phyloP scores from a whole-genome alignment of 2,797 vertebrate species.

The Dallia pectoralis region DNA sequence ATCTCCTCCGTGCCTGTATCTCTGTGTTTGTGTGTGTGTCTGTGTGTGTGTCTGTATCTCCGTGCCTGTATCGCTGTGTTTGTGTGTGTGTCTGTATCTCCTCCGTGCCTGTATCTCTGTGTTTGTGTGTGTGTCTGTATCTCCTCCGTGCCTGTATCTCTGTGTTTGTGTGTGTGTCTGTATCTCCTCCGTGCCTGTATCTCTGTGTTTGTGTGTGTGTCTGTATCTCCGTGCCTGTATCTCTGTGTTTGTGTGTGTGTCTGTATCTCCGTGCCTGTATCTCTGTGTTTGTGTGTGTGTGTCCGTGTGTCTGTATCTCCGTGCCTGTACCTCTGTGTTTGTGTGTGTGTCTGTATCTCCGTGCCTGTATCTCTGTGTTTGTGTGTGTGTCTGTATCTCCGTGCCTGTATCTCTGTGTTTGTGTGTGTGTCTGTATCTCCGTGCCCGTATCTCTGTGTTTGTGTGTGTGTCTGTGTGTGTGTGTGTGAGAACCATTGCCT shows the following conservation, averaged over 20 bases:
- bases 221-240: too few relatives aligned
- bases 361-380: too few relatives aligned
- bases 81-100: background rate
- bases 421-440: background rate
- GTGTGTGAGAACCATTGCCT: too few relatives aligned
- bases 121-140: background rate
- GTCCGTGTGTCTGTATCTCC: too few relatives aligned
- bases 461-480: background rate
- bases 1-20: too few relatives aligned
- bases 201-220: background rate
- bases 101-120: too few relatives aligned
- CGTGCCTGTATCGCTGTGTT: too few relatives aligned
- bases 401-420: background rate
- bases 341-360: background rate
- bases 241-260: background rate
- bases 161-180: background rate
- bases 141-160: too few relatives aligned
- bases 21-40: background rate
- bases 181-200: too few relatives aligned
- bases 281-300: background rate
- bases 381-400: background rate
- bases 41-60: too few relatives aligned
- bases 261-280: background rate
- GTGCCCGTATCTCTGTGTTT: too few relatives aligned
- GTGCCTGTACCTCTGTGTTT: background rate